Evolutionary conservation across 2,888 invertebrate genomes (phyloP), one percentile per base, ranked within the genome.

Genomic region (Scelioninae gen. 1): DNA sequence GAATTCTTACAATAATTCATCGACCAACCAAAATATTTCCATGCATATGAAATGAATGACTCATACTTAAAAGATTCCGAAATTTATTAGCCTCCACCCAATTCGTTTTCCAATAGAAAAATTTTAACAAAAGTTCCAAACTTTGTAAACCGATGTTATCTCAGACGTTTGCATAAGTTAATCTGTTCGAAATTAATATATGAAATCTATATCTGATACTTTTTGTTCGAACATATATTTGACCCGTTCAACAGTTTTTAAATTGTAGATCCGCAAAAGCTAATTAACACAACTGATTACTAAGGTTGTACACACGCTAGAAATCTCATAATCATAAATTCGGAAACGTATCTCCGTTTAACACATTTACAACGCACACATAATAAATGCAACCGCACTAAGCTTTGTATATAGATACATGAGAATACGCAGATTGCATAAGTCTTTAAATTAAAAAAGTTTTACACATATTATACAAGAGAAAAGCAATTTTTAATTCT

Each of bases 251-350:
- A 29, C 1, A 23, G 1, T 32, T 55, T 13, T 55, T 31, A 8
- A 10, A n/a, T 60, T n/a, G 10, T 15, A 53, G 13, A 11, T 31
- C 29, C n/a, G 29, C 34, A 49, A 47, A 49, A 63, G 34, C 49
- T 63, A 51, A 65, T 65, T 65, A 49, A 51, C 51, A 51, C 23
- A 65, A 63, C 47, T 65, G 65, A 65, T 65, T 65, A 65, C 65
- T 65, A 32, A 51, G 38, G 23, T 51, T 38, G 65, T n/a, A 49
- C 11, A 15, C 29, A 51, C 49, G 47, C 51, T 51, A 51, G 23
- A 49, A 4, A 45, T 51, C 51, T 51, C 65, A 65, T 65, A 65
- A 51, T 65, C 49, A 51, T 65, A 65, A 65, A 65, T 65, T 51
- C 34, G 49, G 13, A n/a, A 51, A 65, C 51, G 65, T 51, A 65